Conservation (phyloP, 2,888 invertebrate species). For the Dysmachus trigonus region DNA sequence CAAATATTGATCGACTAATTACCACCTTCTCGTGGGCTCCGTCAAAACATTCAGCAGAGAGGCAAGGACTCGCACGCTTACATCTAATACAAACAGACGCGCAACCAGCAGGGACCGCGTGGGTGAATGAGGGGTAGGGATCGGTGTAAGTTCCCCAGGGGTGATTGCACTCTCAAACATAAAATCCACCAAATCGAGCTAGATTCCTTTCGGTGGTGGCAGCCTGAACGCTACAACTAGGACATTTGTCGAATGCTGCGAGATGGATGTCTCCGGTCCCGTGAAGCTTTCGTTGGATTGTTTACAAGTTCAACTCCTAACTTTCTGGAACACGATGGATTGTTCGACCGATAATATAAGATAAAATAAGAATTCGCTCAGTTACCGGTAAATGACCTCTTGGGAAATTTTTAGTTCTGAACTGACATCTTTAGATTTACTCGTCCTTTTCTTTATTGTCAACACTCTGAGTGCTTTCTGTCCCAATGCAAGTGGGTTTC, state of each 20-base stretch:
- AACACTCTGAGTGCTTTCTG: background rate
- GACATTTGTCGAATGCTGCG: conserved; percentile 13
- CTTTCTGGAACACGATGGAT: conserved; percentile 2
- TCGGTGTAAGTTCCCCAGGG: background rate
- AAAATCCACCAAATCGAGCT: background rate
- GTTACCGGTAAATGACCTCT: conserved; percentile 23
- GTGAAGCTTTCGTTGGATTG: background rate
- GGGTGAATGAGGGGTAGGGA: background rate
- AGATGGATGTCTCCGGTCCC: background rate
- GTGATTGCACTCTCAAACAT: conserved; percentile 31
- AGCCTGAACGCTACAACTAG: background rate
- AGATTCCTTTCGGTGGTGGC: conserved; percentile 1
- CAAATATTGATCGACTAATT: conserved; percentile 39
- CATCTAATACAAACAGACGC: background rate
- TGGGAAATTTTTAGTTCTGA: background rate
- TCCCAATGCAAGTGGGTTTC: background rate
- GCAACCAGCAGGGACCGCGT: background rate
- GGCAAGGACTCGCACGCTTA: background rate
- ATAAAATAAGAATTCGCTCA: conserved; percentile 26
- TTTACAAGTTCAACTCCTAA: conserved; percentile 32
- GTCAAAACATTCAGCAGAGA: conserved; percentile 19
- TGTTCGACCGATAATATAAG: conserved; percentile 11
- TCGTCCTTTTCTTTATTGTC: background rate
- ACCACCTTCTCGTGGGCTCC: conserved; percentile 29
- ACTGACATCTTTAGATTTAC: background rate